A percentile compares a stretch with the other conserved stretches of the same genome.
Conservation (phyloP, 2,888 invertebrate genomes). For the Tinea pellionella region DNA sequence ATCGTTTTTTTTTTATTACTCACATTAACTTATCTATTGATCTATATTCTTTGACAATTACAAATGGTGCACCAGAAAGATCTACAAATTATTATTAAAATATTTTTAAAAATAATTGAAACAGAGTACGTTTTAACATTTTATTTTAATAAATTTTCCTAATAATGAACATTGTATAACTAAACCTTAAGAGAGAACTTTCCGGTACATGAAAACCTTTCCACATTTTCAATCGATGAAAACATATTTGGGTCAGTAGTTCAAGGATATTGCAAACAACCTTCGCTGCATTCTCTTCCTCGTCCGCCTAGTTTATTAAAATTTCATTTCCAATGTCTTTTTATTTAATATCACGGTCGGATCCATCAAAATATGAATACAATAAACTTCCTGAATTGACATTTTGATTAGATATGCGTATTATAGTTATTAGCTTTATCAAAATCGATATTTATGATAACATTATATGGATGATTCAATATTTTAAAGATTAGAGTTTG, state of each 20-base stretch:
- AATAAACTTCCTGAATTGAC: not conserved
- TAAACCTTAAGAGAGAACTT: too few species aligned
- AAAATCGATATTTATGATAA: not conserved
- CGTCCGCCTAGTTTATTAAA: not conserved
- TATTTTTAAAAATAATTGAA: too few species aligned
- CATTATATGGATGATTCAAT: not conserved
- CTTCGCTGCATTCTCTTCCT: not conserved
- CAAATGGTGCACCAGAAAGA: too few species aligned
- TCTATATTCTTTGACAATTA: too few species aligned
- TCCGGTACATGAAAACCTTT: too few species aligned
- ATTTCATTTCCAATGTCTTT: slow-evolving; percentile 5
- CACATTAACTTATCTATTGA: not conserved
- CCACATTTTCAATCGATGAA: not conserved
- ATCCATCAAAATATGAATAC: not conserved
- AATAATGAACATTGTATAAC: too few species aligned
- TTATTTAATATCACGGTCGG: not conserved
- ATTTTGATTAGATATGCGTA: not conserved
- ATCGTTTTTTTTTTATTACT: not conserved
- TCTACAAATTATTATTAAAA: too few species aligned
- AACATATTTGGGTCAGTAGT: not conserved
- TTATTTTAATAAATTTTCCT: too few species aligned
- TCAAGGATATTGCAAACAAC: slow-evolving; percentile 1
- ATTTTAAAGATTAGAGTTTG: too few species aligned
- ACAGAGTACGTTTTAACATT: too few species aligned
- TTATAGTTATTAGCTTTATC: not conserved